Base-by-base conservation (phyloP, 2,113 vertebrate genomes). In the Triplophysa rosa region DNA sequence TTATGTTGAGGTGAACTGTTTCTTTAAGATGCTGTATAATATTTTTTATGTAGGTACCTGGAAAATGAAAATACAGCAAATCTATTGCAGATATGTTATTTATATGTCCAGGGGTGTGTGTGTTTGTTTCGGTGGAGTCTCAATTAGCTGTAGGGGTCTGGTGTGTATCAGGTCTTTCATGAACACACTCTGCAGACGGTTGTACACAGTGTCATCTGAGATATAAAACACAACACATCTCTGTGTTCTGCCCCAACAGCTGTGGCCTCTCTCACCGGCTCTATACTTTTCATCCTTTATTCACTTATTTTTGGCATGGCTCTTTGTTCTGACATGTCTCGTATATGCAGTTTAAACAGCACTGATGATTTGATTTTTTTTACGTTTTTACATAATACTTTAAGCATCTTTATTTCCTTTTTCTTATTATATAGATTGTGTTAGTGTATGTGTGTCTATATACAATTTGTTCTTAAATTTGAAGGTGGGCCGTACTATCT, bases 181-280 rank as follows among this genome's bases (percentile, higher is more conserved):
- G 73, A 78, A 81, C 83, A 81, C 75, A 84, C 79, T 65, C 23
- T 49, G 72, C 65, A 81, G 65, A 52, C n/a, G 12, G 67, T 69
- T 81, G 59, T 74, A 84, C 79, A 84, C 79, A 78, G 75, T 81
- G 83, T 81, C 83, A 84, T 58, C 47, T 13, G 49, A 62, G 83
- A 84, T 69, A 84, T 79, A 81, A 81, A 84, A 74, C 82, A 81
- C 63, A 75, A 67, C 77, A 61, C 68, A 42, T 10, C 19, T 59
- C 66, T 29, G 67, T 78, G 67, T 73, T 78, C 45, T 77, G 40
- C 62, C 54, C 62, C 23, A 64, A 56, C 33, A 19, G n/a, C 66
- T 61, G 73, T 68, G 54, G 65, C 71, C 67, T 77, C 49, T 45
- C 45, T 71, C 59, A 75, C 73, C 59, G 29, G 4, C 3, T 37